Conservation (phyloP, 2,113 vertebrate genomes). For the Ammospiza nelsoni region DNA sequence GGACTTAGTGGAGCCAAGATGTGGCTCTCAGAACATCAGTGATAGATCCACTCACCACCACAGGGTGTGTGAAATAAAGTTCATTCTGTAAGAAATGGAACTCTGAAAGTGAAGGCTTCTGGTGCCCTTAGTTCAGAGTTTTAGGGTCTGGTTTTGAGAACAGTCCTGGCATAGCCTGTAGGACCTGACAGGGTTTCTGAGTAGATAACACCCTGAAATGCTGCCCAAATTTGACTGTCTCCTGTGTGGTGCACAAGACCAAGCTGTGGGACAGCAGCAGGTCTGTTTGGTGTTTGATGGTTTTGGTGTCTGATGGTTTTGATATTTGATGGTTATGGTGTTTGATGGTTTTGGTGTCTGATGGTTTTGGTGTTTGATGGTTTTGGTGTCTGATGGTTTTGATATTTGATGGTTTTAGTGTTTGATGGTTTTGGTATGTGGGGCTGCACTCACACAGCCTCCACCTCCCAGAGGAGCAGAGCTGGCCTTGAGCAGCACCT, state of each 20-base stretch:
- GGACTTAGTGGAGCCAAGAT: background rate
- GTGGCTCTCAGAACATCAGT: background rate
- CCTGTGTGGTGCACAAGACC: accelerated
- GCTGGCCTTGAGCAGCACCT: accelerated
- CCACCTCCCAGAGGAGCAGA: background rate
- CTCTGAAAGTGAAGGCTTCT: background rate
- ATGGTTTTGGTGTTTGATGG: background rate
- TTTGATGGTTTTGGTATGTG: background rate
- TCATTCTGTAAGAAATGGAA: background rate
- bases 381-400: too few species aligned
- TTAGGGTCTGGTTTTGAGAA: background rate
- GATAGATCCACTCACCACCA: accelerated
- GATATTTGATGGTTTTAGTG: background rate
- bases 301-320: background rate
- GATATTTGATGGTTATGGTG: background rate
- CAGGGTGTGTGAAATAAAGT: background rate
- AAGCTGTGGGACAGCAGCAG: background rate
- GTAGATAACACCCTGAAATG: background rate
- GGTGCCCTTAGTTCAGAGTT: background rate
- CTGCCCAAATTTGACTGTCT: background rate
- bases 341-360: background rate
- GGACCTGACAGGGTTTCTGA: background rate
- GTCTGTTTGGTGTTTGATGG: background rate
- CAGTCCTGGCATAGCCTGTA: background rate
- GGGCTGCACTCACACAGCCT: background rate